Evolutionary conservation across 2,113 vertebrate species (phyloP).

Genomic region (Corythaixoides concolor): DNA sequence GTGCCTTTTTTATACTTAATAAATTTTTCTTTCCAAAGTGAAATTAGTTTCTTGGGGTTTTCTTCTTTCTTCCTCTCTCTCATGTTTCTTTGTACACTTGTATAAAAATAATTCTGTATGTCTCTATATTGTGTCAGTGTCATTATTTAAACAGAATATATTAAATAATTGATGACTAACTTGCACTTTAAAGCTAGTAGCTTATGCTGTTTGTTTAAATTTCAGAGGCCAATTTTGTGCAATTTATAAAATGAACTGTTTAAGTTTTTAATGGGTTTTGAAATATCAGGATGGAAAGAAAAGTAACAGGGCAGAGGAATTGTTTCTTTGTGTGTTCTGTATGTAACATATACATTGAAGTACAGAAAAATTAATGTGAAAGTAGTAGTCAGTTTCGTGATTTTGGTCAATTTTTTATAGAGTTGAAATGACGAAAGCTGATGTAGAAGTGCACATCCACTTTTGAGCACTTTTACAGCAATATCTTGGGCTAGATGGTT

Average conservation of each 20-base stretch:
- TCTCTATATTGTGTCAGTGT: constrained; percentile 21
- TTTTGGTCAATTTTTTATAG: neutral
- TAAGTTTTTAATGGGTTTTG: neutral
- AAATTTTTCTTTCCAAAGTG: constrained; percentile 48
- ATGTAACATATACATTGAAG: neutral
- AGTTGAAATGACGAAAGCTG: neutral
- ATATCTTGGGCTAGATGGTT: neutral
- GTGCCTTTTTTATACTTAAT: constrained; percentile 35
- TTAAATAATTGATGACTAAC: constrained; percentile 42
- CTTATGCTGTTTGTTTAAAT: constrained; percentile 22
- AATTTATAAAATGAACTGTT: neutral
- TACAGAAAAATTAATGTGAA: neutral
- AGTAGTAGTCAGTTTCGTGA: neutral
- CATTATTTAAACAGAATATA: constrained; percentile 1
- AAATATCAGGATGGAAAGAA: neutral
- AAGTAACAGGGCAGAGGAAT: neutral
- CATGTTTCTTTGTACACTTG: neutral
- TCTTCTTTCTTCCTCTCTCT: constrained; percentile 3
- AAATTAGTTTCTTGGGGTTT: constrained; percentile 36
- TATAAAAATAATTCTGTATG: constrained; percentile 21
- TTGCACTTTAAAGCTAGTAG: constrained; percentile 9
- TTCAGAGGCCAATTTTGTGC: neutral
- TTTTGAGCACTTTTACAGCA: neutral
- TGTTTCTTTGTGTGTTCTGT: neutral
- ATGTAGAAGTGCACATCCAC: neutral